These are phyloP conservation scores for Drosophila nigrodunni DNA, from an alignment of 1,140 invertebrate genomes.

Conservation along the genomic window DNA sequence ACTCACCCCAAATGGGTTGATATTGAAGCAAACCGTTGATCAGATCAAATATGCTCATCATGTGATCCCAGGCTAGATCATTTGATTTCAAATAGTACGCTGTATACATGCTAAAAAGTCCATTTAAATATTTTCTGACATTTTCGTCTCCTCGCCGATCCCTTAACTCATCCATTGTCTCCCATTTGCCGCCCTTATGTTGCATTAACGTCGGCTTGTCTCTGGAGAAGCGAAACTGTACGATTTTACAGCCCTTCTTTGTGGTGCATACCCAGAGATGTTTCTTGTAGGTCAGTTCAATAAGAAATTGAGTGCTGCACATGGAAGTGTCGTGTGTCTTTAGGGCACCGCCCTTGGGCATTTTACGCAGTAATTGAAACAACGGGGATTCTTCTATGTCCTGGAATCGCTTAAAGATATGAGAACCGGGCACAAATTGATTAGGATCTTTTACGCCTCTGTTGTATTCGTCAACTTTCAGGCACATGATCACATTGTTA, in stretches of 20 bases:
- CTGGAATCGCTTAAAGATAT: constrained; percentile 87
- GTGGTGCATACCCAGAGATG: constrained; percentile 60
- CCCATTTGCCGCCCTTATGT: constrained; percentile 86
- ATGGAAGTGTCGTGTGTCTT: constrained; percentile 90
- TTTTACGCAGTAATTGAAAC: constrained; percentile 88
- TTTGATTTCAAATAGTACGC: constrained; percentile 86
- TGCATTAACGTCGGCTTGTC: constrained; percentile 60
- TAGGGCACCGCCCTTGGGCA: constrained; percentile 90
- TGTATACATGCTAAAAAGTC: constrained; percentile 54
- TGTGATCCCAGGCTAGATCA: constrained; percentile 88
- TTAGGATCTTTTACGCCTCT: constrained; percentile 55
- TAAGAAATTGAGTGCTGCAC: constrained; percentile 86
- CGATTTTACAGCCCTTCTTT: constrained; percentile 33
- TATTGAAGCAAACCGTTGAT: constrained; percentile 88
- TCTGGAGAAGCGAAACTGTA: constrained; percentile 84
- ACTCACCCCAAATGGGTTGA: constrained; percentile 89
- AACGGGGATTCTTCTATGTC: constrained; percentile 88
- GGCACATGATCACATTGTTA: constrained; percentile 63
- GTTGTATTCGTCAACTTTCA: constrained; percentile 52
- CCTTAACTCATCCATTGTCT: constrained; percentile 86
- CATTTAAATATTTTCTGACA: constrained; percentile 22
- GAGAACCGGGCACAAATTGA: constrained; percentile 73
- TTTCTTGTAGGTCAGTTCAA: constrained; percentile 50
- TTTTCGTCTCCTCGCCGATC: constrained; percentile 40
- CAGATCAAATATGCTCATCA: constrained; percentile 87